Evolutionary conservation across 2,888 invertebrate species (phyloP).

Genomic region (Troides helena): DNA sequence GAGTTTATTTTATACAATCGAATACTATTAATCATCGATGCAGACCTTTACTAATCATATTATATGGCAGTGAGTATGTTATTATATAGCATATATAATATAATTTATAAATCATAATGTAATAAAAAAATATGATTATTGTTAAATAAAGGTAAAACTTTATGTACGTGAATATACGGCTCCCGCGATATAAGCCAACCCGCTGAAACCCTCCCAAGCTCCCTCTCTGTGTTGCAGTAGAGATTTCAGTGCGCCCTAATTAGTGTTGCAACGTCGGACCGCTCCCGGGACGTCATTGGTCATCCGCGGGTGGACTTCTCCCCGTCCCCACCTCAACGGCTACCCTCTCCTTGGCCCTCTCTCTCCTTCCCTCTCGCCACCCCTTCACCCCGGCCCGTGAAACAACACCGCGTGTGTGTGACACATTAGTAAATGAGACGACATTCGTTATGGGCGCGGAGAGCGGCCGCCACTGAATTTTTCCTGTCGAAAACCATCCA

Average conservation of each 20-base stretch:
- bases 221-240: constrained; percentile 30
- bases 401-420: constrained; percentile 80
- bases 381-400: constrained; percentile 46
- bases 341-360: constrained; percentile 39
- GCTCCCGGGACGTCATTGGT: constrained; percentile 64
- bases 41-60: too few species aligned
- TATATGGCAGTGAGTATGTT: too few species aligned
- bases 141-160: not conserved
- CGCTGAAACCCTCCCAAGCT: constrained; percentile 28
- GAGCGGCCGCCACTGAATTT: constrained; percentile 72
- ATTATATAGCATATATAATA: too few species aligned
- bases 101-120: too few species aligned
- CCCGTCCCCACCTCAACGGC: constrained; percentile 36
- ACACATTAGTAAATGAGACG: constrained; percentile 81
- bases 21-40: too few species aligned
- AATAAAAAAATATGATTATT: too few species aligned
- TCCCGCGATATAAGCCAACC: constrained; percentile 6
- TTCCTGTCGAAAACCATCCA: constrained; percentile 53
- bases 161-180: not conserved
- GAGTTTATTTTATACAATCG: too few species aligned
- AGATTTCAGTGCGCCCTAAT: constrained; percentile 55
- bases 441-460: constrained; percentile 77
- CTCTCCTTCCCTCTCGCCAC: constrained; percentile 30
- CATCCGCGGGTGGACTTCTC: constrained; percentile 43
- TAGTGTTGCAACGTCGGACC: constrained; percentile 63